Evolutionary conservation across 2,888 invertebrate genomes (phyloP).

Genomic region (Rhagonycha fulva): DNA sequence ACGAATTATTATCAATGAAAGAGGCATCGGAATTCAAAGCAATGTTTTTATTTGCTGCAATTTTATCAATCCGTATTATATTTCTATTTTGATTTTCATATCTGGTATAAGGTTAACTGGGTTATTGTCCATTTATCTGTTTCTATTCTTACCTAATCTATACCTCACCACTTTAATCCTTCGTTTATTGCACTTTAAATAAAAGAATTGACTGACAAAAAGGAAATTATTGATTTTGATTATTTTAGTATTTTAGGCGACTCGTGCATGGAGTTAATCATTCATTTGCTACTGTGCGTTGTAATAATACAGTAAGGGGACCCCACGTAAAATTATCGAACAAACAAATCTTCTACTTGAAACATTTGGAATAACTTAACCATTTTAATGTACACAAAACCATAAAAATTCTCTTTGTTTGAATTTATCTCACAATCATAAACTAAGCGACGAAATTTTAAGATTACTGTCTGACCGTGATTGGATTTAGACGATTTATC

Average conservation of each 20-base stretch:
- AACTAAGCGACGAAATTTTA: not conserved
- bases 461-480: not conserved
- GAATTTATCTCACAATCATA: not conserved
- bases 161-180: not conserved
- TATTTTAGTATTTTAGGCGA: not conserved
- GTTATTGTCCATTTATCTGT: not conserved
- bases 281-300: not conserved
- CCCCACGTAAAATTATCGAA: not conserved
- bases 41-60: not conserved
- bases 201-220: not conserved
- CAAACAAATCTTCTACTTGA: not conserved
- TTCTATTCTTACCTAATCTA: not conserved
- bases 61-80: not conserved
- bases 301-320: no score
- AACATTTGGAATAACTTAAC: not conserved
- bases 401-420: not conserved
- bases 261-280: not conserved
- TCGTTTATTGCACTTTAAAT: not conserved
- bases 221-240: not conserved
- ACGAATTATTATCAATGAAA: not conserved
- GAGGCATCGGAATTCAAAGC: not conserved
- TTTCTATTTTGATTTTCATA: not conserved
- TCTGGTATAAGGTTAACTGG: not conserved
- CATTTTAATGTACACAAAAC: not conserved
- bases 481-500: constrained; percentile 1